Evolutionary conservation across 2,888 invertebrate genomes (phyloP), one percentile per base, ranked within the genome.

Genomic region (Megastigmus dorsalis): DNA sequence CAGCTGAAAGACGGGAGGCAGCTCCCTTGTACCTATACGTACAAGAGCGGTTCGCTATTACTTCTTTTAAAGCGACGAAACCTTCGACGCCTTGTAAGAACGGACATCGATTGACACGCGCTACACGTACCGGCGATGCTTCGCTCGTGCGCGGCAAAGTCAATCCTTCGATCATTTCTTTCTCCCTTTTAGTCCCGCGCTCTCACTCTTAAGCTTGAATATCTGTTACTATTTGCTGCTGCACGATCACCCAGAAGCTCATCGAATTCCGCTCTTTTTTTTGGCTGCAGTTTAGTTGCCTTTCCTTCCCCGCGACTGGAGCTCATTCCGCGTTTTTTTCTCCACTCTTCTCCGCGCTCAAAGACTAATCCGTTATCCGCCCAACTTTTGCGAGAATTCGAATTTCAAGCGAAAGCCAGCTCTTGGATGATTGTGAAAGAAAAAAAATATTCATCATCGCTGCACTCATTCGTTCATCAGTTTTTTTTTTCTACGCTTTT

Each of bases 1-100:
- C 67, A 57, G 48, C 45, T 48, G 45, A 68, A 57, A 68, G 67
- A 68, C 57, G 13, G n/a, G 9, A 5, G 1, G 10, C 18, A 9
- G 20, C 13, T 23, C 26, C 9, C 54, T 33, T 33, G 10, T 9
- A 18, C 18, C 15, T 18, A 33, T 4, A 30, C 13, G 6, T 33
- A 13, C 13, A 33, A 20, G 9, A 10, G 18, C 2, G 18, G 15
- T 30, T 62, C 23, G 30, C n/a, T 48, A n/a, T 48, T 33, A 9
- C 38, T 13, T 7, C 26, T 41, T 10, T 30, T 3, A 13, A 4
- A n/a, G n/a, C 1, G 23, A 15, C 15, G 41, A n/a, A n/a, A n/a
- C n/a, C n/a, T n/a, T n/a, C 15, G 52, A 52, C 38, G 28, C 20
- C 20, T 13, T 13, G 6, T n/a, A n/a, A n/a, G n/a, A 26, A 15